These are phyloP conservation scores for Chloroceryle inda DNA, from an alignment of 2,797 vertebrate species.

Conservation along the genomic window DNA sequence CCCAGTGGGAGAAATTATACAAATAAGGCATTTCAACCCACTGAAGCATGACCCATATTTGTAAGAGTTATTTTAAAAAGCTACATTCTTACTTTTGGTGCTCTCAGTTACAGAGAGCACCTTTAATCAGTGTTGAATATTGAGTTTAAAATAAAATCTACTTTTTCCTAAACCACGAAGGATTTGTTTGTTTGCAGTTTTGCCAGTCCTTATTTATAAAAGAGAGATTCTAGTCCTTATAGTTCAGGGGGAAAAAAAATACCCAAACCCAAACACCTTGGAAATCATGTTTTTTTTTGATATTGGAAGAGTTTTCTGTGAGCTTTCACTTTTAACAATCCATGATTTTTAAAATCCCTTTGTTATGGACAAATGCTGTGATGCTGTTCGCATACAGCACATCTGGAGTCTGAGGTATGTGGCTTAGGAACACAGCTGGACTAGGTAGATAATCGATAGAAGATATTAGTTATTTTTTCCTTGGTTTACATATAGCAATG, in stretches of 20 bases:
- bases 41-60: conserved; percentile 50
- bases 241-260: not conserved
- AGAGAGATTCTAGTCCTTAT: not conserved
- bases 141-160: not conserved
- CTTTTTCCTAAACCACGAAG: not conserved
- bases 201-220: not conserved
- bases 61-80: conserved; percentile 65
- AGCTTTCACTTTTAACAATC: not conserved
- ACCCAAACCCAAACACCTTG: not conserved
- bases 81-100: not conserved
- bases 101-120: not conserved
- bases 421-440: not conserved
- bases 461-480: not conserved
- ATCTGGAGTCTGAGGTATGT: not conserved
- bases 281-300: not conserved
- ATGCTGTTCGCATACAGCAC: not conserved
- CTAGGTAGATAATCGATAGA: not conserved
- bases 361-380: not conserved
- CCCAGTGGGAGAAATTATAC: conserved; percentile 69
- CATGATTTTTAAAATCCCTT: not conserved
- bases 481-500: not conserved
- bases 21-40: conserved; percentile 74
- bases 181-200: not conserved
- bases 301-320: not conserved
- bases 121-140: not conserved